Evolutionary conservation across 2,888 invertebrate genomes (phyloP).

Genomic region (Drosophila seclusa): DNA sequence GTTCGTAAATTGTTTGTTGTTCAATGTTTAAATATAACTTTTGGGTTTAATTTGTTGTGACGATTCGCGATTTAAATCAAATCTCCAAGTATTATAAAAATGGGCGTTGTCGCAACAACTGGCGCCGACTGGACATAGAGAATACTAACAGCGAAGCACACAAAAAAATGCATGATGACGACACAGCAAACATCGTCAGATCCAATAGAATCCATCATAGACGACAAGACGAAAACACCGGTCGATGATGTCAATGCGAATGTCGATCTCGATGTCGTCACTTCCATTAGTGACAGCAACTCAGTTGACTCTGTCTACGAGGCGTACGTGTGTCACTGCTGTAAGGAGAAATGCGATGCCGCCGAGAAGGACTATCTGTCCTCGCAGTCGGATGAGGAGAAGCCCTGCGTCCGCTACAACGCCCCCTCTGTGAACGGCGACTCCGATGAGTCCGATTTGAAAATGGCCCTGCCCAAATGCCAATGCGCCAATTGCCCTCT

Average conservation of each 20-base stretch:
- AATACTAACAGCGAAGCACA: neutral
- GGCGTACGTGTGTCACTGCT: constrained; percentile 63
- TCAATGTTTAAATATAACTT: constrained; percentile 12
- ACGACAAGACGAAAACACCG: neutral
- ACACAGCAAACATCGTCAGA: neutral
- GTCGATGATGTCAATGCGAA: neutral
- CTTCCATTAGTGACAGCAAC: neutral
- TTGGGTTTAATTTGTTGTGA: neutral
- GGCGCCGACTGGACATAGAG: constrained; percentile 48
- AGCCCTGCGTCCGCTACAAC: constrained; percentile 43
- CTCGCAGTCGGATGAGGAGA: constrained; percentile 39
- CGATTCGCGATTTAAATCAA: constrained; percentile 11
- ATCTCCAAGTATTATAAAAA: constrained; percentile 33
- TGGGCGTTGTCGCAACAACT: constrained; percentile 48
- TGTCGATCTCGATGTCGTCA: neutral
- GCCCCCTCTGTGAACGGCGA: constrained; percentile 36
- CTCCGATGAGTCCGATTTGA: constrained; percentile 49
- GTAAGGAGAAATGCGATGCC: constrained; percentile 42
- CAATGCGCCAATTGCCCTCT: constrained; percentile 82
- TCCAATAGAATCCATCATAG: neutral
- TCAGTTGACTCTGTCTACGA: constrained; percentile 41
- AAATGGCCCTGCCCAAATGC: constrained; percentile 68
- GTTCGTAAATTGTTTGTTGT: constrained; percentile 10
- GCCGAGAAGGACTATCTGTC: constrained; percentile 47
- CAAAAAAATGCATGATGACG: constrained; percentile 33